Conservation (phyloP, 2,888 invertebrate genomes). For the Acanthosoma haemorrhoidale region DNA sequence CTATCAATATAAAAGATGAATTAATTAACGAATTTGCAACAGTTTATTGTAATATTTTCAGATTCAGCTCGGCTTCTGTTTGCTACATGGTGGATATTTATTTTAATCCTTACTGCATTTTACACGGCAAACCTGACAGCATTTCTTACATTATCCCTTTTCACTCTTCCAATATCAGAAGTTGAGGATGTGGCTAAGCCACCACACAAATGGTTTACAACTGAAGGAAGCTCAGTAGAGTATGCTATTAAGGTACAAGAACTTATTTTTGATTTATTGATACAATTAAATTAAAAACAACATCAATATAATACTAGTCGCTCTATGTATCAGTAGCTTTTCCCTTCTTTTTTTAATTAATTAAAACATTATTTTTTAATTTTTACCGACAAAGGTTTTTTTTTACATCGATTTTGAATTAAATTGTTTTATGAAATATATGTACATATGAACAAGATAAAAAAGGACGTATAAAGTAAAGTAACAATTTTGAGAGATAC, state of each 20-base stretch:
- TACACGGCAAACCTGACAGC: slow-evolving; percentile 89
- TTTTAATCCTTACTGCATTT: slow-evolving; percentile 78
- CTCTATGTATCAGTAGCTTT: too few species aligned
- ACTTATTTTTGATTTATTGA: too few species aligned
- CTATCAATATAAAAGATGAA: too few species aligned
- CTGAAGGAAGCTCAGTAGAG: slow-evolving; percentile 64
- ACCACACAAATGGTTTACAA: slow-evolving; percentile 64
- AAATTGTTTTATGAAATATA: too few species aligned
- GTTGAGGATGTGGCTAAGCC: slow-evolving; percentile 61
- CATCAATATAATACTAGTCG: not conserved
- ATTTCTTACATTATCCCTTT: slow-evolving; percentile 77
- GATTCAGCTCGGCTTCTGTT: slow-evolving; percentile 78
- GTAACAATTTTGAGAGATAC: too few species aligned
- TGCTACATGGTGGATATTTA: slow-evolving; percentile 89
- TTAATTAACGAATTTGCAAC: too few species aligned
- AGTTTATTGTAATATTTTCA: slow-evolving; percentile 50
- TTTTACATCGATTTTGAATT: too few species aligned
- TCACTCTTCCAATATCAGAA: slow-evolving; percentile 70
- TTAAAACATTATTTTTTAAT: too few species aligned
- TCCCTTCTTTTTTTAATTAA: too few species aligned
- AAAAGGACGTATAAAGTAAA: too few species aligned
- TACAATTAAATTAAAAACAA: not conserved
- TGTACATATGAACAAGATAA: too few species aligned
- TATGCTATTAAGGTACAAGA: slow-evolving; percentile 55
- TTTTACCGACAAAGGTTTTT: too few species aligned